Evolutionary conservation across 2,113 vertebrate species (phyloP), one percentile per base, ranked within the genome.

Genomic region (Nannobrachium achirus): DNA sequence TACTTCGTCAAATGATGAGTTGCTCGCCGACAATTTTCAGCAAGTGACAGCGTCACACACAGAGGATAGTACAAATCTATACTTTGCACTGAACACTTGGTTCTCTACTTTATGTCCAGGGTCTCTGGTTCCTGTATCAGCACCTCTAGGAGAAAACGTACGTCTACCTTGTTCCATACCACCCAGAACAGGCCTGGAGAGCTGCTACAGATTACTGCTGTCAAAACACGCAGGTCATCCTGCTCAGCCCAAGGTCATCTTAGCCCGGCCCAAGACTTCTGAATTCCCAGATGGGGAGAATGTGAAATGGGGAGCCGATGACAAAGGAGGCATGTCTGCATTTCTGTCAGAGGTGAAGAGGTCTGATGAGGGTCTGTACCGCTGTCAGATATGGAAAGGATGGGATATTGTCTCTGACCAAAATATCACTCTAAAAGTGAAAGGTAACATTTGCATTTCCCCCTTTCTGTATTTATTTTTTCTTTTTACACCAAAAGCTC

Each of bases 401-500:
- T 89, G 86, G 86, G 20, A 75, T 2, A 4, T 25, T 10, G 0
- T 58, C 6, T 0, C 2, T 16, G 7, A 15, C 19, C 75, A n/a
- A 74, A 76, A 66, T 7, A 66, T 83, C 62, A 58, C 45, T 57
- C 58, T 89, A 7, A 86, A 66, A 82, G 45, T 89, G 13, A 89
- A 73, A 86, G 76, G 89, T 88, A 80, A n/a, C n/a, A n/a, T n/a
- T n/a, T n/a, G n/a, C n/a, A n/a, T n/a, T n/a, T n/a, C n/a, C n/a
- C n/a, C n/a, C n/a, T n/a, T n/a, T n/a, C n/a, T n/a, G n/a, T n/a
- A n/a, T n/a, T n/a, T n/a, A n/a, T n/a, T n/a, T n/a, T n/a, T n/a
- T n/a, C n/a, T n/a, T n/a, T n/a, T n/a, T n/a, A n/a, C n/a, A n/a
- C n/a, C n/a, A n/a, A n/a, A n/a, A n/a, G n/a, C n/a, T n/a, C n/a